Evolutionary conservation across 2,113 vertebrate species (phyloP), one percentile per base, ranked within the genome.

Genomic region (Ictalurus punctatus): DNA sequence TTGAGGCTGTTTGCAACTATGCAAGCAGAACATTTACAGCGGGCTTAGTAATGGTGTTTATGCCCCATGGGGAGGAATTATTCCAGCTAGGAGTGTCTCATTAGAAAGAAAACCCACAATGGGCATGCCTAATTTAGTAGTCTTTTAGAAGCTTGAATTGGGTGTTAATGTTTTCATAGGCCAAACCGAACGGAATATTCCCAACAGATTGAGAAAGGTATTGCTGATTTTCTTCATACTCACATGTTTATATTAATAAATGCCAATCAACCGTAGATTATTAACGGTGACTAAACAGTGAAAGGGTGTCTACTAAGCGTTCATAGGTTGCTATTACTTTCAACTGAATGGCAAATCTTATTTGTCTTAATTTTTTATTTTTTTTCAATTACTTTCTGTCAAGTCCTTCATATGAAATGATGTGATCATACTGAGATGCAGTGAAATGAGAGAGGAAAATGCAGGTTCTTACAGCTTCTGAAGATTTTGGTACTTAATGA

Each of bases 401-500:
- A 19, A n/a, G 6, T 21, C 1, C 7, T 58, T 81, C 10, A 58
- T 21, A 23, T 79, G 23, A 79, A 54, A n/a, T 52, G 6, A 48
- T 30, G 21, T 58, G 25, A 61, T 61, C 16, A 23, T 37, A 87
- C 12, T 56, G 34, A 83, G 21, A 44, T 52, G 67, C 25, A 82
- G 63, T 34, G 9, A 78, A 17, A 71, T 80, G n/a, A 83, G 4
- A 30, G 16, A 80, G 54, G 12, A 56, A 58, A 2, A 27, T 37
- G 25, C 37, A 81, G 27, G 83, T n/a, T 58, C 98, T 98, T 96
- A 99, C 98, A 99, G 94, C 84, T 97, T 97, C 91, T 96, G 96
- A 85, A 99, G 97, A 48, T 95, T 95, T 84, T 94, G 95, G 90
- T 97, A 98, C 89, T 94, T 97, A 73, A 93, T 94, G 94, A 99